phyloP scores from a whole-genome alignment of 2,888 invertebrate species.

The Orthonevra nobilis region DNA sequence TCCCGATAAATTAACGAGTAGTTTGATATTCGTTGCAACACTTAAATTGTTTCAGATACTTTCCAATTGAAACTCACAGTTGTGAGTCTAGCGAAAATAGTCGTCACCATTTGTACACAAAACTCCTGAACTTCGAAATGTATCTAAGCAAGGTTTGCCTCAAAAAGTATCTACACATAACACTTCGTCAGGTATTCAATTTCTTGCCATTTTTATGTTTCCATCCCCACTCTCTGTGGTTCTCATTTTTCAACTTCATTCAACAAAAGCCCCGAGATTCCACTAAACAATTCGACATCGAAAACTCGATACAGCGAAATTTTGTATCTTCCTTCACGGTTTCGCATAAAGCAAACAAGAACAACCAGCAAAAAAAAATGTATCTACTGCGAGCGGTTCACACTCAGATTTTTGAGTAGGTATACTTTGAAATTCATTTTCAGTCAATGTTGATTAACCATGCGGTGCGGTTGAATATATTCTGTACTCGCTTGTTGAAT shows the following conservation, averaged over 20 bases:
- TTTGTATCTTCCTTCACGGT: neutral
- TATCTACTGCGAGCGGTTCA: slow-evolving; percentile 63
- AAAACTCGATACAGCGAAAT: slow-evolving; percentile 12
- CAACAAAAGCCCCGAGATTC: slow-evolving; percentile 9
- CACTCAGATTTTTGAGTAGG: slow-evolving; percentile 70
- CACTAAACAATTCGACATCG: slow-evolving; percentile 54
- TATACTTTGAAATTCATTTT: slow-evolving; percentile 72
- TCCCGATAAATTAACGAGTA: too few species aligned
- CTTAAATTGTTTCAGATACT: too few species aligned
- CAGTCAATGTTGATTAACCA: slow-evolving; percentile 79
- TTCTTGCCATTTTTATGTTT: too few species aligned
- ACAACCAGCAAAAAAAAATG: slow-evolving; percentile 44
- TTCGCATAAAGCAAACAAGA: slow-evolving; percentile 26
- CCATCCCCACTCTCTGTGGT: too few species aligned
- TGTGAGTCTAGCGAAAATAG: too few species aligned
- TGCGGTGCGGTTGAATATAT: slow-evolving; percentile 77
- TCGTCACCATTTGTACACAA: too few species aligned
- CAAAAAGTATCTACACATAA: too few species aligned
- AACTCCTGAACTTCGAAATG: too few species aligned
- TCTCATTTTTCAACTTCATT: slow-evolving; percentile 13
- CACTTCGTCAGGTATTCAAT: too few species aligned
- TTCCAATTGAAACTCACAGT: too few species aligned
- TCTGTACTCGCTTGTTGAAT: slow-evolving; percentile 71
- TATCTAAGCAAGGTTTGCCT: too few species aligned
- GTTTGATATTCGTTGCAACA: too few species aligned